Base-by-base conservation (phyloP, 2,797 vertebrate species). In the Neosalanx taihuensis region DNA sequence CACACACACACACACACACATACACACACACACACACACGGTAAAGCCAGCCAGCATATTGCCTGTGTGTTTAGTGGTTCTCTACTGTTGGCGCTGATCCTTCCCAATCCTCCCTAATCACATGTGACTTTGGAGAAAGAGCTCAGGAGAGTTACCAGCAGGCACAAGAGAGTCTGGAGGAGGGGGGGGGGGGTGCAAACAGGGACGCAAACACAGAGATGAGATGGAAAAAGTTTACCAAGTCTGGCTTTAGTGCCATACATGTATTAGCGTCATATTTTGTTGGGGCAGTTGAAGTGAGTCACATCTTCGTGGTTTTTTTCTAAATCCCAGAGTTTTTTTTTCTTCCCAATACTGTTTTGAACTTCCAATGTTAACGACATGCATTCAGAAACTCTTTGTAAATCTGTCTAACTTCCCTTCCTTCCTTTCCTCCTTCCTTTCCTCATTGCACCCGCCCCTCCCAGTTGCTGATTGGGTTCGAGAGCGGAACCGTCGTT, bases 401-500 rank as follows among this genome's bases (percentile, higher is more conserved):
- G 15, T n/a, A 56, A 17, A 46, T 17, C 3, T 9, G 4, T n/a
- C 51, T 33, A 13, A 17, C 30, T 35, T 62, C 30, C 13, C 29
- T 51, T 20, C 18, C 18, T 18, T n/a, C 1, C 18, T 12, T 9
- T 10, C 37, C 53, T 67, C n/a, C 20, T 23, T 18, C 70, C 72
- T 26, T 72, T 72, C 13, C 18, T 63, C 33, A 18, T 46, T 26
- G 23, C 62, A 56, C 29, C 6, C 13, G 41, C 33, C 17, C 66
- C 6, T 26, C 58, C 74, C 82, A 99, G 97, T 87, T 99, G 56
- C 92, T 99, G 74, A 94, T 99, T 83, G 97, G 97, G 69, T 99
- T 97, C 87, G 97, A 99, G 92, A 96, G 95, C 17, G 97, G 97
- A 62, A 98, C 96, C 6, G 90, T 99, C 0, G 95, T 99, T 23